These are phyloP conservation scores for Molorchus minor DNA, from an alignment of 2,888 invertebrate genomes.

Conservation along the genomic window DNA sequence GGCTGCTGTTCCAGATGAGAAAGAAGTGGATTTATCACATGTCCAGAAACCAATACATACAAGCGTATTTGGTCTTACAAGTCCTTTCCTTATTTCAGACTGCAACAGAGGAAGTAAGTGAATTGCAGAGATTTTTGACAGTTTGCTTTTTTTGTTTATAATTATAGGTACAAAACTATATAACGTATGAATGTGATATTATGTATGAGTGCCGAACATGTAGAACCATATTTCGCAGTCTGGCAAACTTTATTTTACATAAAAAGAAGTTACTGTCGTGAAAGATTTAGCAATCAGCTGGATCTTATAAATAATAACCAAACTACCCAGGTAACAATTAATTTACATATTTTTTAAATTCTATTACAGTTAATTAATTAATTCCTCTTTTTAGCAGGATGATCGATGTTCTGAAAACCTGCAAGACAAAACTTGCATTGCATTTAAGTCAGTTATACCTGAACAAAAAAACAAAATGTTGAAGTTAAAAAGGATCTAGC, in stretches of 20 bases:
- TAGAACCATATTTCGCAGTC: conserved; percentile 83
- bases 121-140: not conserved
- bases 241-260: conserved; percentile 89
- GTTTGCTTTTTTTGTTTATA: conserved; percentile 12
- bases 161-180: conserved; percentile 76
- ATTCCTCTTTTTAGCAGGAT: conserved; percentile 23
- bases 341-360: too few relatives aligned
- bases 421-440: conserved; percentile 1
- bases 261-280: conserved; percentile 84
- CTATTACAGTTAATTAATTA: too few relatives aligned
- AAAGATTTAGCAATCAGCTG: conserved; percentile 62
- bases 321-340: conserved; percentile 32
- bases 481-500: conserved; percentile 22
- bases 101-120: conserved; percentile 77
- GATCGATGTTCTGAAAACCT: conserved; percentile 19
- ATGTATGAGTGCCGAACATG: conserved; percentile 91
- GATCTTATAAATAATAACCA: conserved; percentile 30
- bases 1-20: conserved; percentile 43
- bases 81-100: conserved; percentile 76
- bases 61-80: conserved; percentile 75
- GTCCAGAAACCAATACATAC: conserved; percentile 72
- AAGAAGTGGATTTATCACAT: conserved; percentile 60
- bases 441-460: not conserved
- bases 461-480: conserved; percentile 1
- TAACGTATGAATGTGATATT: conserved; percentile 86